These are phyloP conservation scores for Diachasmimorpha longicaudata DNA, from an alignment of 1,140 invertebrate species.

Conservation along the genomic window DNA sequence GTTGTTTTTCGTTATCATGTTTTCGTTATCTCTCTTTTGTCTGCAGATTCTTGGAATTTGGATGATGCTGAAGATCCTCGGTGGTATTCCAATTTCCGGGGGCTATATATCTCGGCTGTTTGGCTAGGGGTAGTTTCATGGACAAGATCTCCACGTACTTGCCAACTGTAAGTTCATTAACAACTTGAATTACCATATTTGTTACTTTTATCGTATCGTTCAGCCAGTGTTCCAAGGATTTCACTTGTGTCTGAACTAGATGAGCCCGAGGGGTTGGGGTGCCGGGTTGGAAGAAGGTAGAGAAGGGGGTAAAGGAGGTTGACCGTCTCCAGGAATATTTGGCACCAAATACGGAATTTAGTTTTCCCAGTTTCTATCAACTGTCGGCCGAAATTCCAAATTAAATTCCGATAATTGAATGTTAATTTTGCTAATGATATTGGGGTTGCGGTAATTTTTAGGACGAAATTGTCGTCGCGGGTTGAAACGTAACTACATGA, in stretches of 20 bases:
- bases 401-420: not conserved
- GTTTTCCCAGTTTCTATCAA: not conserved
- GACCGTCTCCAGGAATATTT: not conserved
- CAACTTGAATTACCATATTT: constrained; percentile 46
- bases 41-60: not conserved
- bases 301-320: not conserved
- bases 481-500: not conserved
- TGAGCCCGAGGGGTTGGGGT: not conserved
- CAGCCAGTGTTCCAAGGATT: not conserved
- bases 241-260: not conserved
- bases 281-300: too few relatives aligned
- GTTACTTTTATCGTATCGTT: constrained; percentile 45
- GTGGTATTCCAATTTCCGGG: constrained; percentile 26
- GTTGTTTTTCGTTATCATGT: not conserved
- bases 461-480: not conserved
- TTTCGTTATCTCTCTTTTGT: not conserved
- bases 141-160: constrained; percentile 23
- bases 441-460: too few relatives aligned
- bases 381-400: not conserved
- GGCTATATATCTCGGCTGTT: constrained; percentile 26
- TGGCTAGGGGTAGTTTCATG: constrained; percentile 18
- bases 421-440: too few relatives aligned
- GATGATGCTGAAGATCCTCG: not conserved
- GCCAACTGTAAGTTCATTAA: constrained; percentile 51
- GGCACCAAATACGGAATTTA: not conserved